A percentile compares a stretch with the other conserved stretches of the same genome.
Conservation (phyloP, 2,113 vertebrate species). For the Amia ocellicauda region DNA sequence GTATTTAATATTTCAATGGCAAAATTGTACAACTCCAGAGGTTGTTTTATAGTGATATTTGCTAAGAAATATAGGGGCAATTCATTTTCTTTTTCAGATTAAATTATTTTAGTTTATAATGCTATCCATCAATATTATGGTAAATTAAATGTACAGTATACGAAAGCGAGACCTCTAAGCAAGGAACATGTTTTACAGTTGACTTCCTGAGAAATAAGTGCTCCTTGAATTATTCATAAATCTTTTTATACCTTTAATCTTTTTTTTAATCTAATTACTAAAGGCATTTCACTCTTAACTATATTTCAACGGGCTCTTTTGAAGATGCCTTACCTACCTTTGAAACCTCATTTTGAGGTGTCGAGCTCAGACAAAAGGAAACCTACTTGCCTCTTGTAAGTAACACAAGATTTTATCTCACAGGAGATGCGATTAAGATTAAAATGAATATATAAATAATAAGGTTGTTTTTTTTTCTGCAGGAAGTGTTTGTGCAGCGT, state of each 20-base stretch:
- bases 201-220: conserved; percentile 69
- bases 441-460: background rate
- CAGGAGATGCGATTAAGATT: conserved; percentile 33
- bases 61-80: conserved; percentile 79
- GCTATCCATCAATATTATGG: conserved; percentile 82
- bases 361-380: background rate
- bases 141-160: conserved; percentile 76
- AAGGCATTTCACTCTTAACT: conserved; percentile 41
- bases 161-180: conserved; percentile 52
- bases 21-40: conserved; percentile 77
- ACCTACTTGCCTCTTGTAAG: conserved; percentile 25
- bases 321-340: conserved; percentile 26
- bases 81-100: conserved; percentile 82
- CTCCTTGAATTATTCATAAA: conserved; percentile 77
- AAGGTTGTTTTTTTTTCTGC: no score
- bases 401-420: conserved; percentile 30
- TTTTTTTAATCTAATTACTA: conserved; percentile 51
- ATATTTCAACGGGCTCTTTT: conserved; percentile 41
- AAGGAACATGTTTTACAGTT: conserved; percentile 72
- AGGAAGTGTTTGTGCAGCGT: no score
- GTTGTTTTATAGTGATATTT: conserved; percentile 72
- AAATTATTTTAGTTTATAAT: conserved; percentile 89
- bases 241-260: conserved; percentile 54
- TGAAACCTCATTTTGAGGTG: conserved; percentile 28
- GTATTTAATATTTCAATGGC: conserved; percentile 90